Evolutionary conservation across 1,140 invertebrate species (phyloP), one percentile per base, ranked within the genome.

Genomic region (Reticulitermes speratus): DNA sequence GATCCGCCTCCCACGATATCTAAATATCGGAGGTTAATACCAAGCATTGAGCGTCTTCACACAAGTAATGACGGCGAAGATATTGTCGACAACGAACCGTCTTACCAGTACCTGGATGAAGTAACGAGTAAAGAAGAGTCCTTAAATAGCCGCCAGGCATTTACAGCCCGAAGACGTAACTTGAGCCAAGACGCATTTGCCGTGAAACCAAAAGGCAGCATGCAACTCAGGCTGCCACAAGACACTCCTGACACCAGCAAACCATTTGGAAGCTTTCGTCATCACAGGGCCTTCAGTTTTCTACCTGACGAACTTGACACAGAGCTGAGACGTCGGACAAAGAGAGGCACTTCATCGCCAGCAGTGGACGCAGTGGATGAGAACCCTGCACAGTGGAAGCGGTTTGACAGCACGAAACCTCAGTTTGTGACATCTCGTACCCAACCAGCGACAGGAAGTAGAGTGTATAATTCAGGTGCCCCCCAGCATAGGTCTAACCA

Each of bases 351-450:
- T 32, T 48, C 65, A 5, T 75, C 59, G 32, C 59, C 84, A 21
- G 84, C 84, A 12, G 32, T 65, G 30, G 84, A 85, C 44, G 45
- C 59, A n/a, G 52, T 75, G 23, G 84, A 69, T 11, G 84, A 85
- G 30, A 32, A 38, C 59, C 16, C 84, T n/a, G 7, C 55, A 7
- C 55, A n/a, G 0, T 69, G 59, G 84, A 25, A 30, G 32, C 32
- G 45, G 38, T 65, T 65, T 14, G 55, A 69, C 45, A 48, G 25
- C 45, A 6, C 82, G 25, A 84, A 86, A 82, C 86, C 82, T 12
- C 48, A 65, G 65, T 86, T 86, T 44, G 86, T 86, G 30, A 86
- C 86, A 23, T 48, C 81, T 7, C 82, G 69, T 12, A 82, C 45
- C 48, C 82, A 84, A 25, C 45, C 32, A 25, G n/a, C 86, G 14